Conservation (phyloP, 2,888 invertebrate genomes). For the Drosophila cognata region DNA sequence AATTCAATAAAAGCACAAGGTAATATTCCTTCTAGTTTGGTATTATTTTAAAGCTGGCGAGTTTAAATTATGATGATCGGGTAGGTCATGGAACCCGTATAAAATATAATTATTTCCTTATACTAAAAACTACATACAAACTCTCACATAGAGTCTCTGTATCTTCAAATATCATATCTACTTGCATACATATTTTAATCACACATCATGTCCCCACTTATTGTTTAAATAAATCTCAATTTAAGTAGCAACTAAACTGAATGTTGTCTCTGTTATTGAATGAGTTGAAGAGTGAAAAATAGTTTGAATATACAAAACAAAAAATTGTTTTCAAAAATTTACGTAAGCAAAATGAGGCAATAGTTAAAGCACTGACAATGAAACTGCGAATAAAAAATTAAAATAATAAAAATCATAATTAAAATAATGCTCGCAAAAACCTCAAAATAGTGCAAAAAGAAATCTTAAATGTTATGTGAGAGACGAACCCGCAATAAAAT, state of each 20-base stretch:
- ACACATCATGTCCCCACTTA: slow-evolving; percentile 22
- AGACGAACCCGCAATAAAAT: slow-evolving; percentile 49
- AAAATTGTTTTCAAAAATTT: slow-evolving; percentile 22
- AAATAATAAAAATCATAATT: slow-evolving; percentile 41
- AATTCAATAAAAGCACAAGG: not conserved
- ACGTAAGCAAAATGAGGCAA: slow-evolving; percentile 41
- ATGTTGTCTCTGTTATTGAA: slow-evolving; percentile 10
- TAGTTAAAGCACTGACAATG: slow-evolving; percentile 64
- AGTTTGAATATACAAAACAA: slow-evolving; percentile 5
- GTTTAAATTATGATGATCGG: not conserved
- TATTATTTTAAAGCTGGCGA: not conserved
- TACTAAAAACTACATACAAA: not conserved
- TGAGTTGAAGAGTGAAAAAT: not conserved
- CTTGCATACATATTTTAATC: not conserved
- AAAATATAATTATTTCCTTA: not conserved
- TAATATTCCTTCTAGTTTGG: not conserved
- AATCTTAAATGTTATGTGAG: slow-evolving; percentile 33
- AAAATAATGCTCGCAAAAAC: slow-evolving; percentile 51
- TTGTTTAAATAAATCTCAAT: slow-evolving; percentile 46
- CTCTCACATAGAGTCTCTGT: not conserved
- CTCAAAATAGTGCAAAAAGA: slow-evolving; percentile 13
- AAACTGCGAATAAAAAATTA: slow-evolving; percentile 45
- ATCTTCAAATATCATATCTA: not conserved
- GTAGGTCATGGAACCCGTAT: not conserved
- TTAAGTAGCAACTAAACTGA: slow-evolving; percentile 32